A percentile compares a stretch with the other conserved stretches of the same genome.
Conservation (phyloP, 1,140 invertebrate genomes). For the Papilio glaucus region DNA sequence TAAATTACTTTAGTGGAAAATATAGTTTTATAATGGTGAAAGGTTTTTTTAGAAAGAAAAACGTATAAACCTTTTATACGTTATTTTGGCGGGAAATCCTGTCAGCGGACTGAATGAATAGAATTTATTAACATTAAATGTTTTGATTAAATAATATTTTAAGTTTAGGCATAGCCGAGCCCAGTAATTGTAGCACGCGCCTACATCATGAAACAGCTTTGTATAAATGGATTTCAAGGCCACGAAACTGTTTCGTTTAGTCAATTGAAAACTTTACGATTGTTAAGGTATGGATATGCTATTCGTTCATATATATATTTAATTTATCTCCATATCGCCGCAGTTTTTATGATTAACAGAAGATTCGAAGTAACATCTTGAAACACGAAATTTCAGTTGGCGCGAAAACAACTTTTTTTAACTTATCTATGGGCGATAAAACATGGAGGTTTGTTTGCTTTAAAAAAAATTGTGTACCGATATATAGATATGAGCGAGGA, state of each 20-base stretch:
- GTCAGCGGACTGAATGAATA: neutral
- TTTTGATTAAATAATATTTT: conserved; percentile 4
- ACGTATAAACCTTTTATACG: neutral
- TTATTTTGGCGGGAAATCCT: neutral
- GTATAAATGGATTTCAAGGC: conserved; percentile 53
- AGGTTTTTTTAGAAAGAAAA: no score
- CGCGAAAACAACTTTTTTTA: conserved; percentile 23
- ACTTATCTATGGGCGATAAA: neutral
- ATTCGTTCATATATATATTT: neutral
- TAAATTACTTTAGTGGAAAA: no score
- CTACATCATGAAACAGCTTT: conserved; percentile 42
- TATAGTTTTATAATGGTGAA: no score
- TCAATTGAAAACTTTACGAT: conserved; percentile 32
- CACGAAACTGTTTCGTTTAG: conserved; percentile 44
- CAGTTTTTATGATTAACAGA: neutral
- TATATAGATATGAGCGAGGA: conserved; percentile 14
- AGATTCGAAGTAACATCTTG: neutral
- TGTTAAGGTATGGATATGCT: conserved; percentile 13
- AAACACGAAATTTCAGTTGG: neutral
- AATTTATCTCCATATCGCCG: neutral
- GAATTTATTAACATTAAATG: neutral
- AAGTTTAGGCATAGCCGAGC: conserved; percentile 40
- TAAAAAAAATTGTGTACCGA: conserved; percentile 25
- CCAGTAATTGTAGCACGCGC: conserved; percentile 41
- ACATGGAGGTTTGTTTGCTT: conserved; percentile 16